Percentiles rank a stretch among this genome's conserved stretches.
These are phyloP conservation scores for Lissonota sp. DNA, from an alignment of 2,888 invertebrate genomes.

Conservation along the genomic window DNA sequence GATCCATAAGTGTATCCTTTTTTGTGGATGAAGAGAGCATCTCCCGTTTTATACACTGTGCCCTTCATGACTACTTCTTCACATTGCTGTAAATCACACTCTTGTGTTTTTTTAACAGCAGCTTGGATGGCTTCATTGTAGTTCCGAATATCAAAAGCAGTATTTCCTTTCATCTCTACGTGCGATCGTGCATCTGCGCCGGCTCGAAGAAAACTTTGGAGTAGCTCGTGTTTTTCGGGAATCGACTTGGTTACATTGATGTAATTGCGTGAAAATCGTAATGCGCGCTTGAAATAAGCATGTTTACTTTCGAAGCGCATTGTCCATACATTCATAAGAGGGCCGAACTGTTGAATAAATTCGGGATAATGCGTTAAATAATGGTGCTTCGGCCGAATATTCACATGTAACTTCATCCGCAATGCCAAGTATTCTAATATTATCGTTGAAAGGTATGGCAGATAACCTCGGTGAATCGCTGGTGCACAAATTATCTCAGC, in stretches of 20 bases:
- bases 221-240: constrained; percentile 54
- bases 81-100: constrained; percentile 29
- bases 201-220: constrained; percentile 52
- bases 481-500: constrained; percentile 56
- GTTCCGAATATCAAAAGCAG: constrained; percentile 17
- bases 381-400: constrained; percentile 65
- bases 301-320: constrained; percentile 70
- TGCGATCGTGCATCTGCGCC: constrained; percentile 44
- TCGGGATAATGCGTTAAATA: constrained; percentile 57
- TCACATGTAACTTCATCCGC: constrained; percentile 31
- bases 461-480: constrained; percentile 44
- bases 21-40: constrained; percentile 47
- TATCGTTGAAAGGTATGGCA: constrained; percentile 30
- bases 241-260: constrained; percentile 59
- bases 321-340: constrained; percentile 63
- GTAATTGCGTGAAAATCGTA: constrained; percentile 60
- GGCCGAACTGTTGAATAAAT: constrained; percentile 60
- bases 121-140: constrained; percentile 39
- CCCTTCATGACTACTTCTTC: constrained; percentile 37
- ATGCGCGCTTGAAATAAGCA: constrained; percentile 64
- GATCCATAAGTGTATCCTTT: constrained; percentile 44
- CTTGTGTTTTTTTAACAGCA: not conserved
- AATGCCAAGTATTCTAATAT: constrained; percentile 48
- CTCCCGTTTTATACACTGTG: constrained; percentile 34
- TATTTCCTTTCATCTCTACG: constrained; percentile 28